Conservation (phyloP, 2,113 vertebrate genomes). For the Atrichornis clamosus region DNA sequence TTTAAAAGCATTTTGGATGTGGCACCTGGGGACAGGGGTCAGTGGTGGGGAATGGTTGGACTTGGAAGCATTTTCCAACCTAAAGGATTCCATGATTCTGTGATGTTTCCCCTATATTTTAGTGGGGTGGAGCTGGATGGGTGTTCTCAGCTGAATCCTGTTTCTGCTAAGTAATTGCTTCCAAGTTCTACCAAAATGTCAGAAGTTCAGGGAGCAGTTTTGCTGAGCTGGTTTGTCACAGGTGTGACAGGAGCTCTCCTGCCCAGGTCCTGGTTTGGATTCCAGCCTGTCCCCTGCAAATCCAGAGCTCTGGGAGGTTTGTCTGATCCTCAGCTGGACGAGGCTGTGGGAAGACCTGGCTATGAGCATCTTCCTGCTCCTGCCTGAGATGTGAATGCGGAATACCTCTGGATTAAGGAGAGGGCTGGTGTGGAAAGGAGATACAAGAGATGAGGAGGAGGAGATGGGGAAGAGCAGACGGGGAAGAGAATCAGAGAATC, state of each 20-base stretch:
- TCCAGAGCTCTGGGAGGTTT: neutral
- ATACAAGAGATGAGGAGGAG: neutral
- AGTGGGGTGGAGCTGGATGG: neutral
- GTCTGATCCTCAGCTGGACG: neutral
- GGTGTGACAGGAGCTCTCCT: neutral
- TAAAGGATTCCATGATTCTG: neutral
- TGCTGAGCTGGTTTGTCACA: neutral
- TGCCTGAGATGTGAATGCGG: neutral
- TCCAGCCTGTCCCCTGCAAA: neutral
- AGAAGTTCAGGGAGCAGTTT: neutral
- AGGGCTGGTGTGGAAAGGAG: neutral
- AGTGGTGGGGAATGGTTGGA: neutral
- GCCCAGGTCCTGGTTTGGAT: too few species aligned
- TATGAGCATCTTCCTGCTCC: neutral
- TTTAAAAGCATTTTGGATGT: neutral
- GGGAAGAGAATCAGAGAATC: neutral
- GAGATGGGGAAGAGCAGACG: neutral
- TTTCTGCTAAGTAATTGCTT: neutral
- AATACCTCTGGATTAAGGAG: neutral
- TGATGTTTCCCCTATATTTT: neutral
- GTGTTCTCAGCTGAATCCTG: neutral
- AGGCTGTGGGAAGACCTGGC: neutral
- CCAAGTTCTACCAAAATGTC: neutral
- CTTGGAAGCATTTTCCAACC: neutral
- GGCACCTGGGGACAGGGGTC: accelerated